phyloP scores from a whole-genome alignment of 2,888 invertebrate genomes.

The Agrochola litura region DNA sequence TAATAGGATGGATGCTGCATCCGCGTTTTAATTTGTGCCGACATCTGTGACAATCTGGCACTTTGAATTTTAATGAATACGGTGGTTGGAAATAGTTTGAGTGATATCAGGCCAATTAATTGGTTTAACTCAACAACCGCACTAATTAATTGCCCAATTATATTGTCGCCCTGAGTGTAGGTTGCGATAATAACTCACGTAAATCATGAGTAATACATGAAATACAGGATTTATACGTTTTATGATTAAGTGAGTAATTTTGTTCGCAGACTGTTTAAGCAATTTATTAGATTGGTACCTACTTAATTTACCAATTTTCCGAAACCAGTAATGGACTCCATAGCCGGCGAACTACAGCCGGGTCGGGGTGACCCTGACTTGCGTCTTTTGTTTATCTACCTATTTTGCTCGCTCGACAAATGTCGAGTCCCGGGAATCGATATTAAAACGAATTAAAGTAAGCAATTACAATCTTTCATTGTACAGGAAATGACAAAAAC shows the following conservation, averaged over 20 bases:
- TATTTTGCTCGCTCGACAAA: constrained; percentile 44
- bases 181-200: constrained; percentile 27
- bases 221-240: constrained; percentile 5
- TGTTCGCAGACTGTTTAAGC: neutral
- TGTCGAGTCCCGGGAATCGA: constrained; percentile 23
- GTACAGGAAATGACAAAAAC: constrained; percentile 12
- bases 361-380: constrained; percentile 23
- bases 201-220: constrained; percentile 20
- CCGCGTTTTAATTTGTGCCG: constrained; percentile 26
- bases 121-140: constrained; percentile 39
- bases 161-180: constrained; percentile 15
- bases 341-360: constrained; percentile 2
- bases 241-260: constrained; percentile 7
- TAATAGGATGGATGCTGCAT: constrained; percentile 21
- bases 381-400: constrained; percentile 46
- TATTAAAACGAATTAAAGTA: constrained; percentile 45
- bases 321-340: constrained; percentile 8
- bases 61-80: constrained; percentile 46
- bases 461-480: constrained; percentile 38
- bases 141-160: constrained; percentile 58
- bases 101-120: constrained; percentile 50
- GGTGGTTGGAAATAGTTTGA: constrained; percentile 25
- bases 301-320: constrained; percentile 1
- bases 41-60: constrained; percentile 33
- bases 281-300: neutral